Evolutionary conservation across 2,888 invertebrate genomes (phyloP).

Genomic region (Epsilonema sp.): DNA sequence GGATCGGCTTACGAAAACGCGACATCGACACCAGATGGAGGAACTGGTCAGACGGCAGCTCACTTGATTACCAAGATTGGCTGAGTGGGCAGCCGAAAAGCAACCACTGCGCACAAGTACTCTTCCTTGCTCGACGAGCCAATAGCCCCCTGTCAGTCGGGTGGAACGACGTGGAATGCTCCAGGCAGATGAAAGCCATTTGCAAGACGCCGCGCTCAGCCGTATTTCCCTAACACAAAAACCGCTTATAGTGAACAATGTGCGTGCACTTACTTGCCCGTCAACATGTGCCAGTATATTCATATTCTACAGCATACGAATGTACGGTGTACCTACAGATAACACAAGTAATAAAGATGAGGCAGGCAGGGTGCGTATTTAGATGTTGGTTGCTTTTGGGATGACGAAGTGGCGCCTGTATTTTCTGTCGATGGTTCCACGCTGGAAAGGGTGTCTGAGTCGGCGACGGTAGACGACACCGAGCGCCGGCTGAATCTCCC

Average conservation of each 20-base stretch:
- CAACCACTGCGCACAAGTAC: not conserved
- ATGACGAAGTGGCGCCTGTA: constrained; percentile 19
- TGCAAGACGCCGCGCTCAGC: constrained; percentile 1
- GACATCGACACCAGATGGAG: too few species aligned
- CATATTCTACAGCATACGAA: too few species aligned
- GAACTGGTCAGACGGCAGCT: not conserved
- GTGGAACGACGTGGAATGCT: not conserved
- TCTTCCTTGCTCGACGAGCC: not conserved
- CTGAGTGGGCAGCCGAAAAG: not conserved
- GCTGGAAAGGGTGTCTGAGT: not conserved
- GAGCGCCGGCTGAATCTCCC: not conserved
- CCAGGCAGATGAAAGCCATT: constrained; percentile 1
- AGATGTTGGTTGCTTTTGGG: constrained; percentile 12
- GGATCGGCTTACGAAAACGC: constrained; percentile 1
- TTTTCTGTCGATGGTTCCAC: not conserved
- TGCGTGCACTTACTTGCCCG: too few species aligned
- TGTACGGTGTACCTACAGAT: too few species aligned
- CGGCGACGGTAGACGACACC: not conserved
- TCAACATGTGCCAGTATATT: too few species aligned
- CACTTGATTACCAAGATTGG: not conserved
- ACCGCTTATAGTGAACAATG: too few species aligned
- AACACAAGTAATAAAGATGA: too few species aligned
- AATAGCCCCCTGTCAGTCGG: not conserved
- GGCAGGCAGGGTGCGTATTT: too few species aligned
- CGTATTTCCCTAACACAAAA: not conserved